Evolutionary conservation across 2,797 vertebrate species (phyloP).

Genomic region (Galagoides demidoff): DNA sequence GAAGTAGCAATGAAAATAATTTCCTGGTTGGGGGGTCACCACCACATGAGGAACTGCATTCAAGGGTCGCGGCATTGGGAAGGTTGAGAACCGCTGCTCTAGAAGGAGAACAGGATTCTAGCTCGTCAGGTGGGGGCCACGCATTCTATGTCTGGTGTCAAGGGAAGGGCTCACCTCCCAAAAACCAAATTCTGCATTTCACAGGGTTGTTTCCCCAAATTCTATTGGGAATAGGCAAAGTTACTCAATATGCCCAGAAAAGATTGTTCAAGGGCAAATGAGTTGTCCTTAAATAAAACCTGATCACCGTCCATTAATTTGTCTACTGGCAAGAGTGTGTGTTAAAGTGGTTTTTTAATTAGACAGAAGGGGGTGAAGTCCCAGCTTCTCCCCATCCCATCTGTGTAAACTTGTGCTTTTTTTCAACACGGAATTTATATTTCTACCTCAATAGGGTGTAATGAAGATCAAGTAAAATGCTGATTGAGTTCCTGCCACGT

Average conservation of each 20-base stretch:
- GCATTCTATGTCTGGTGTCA: no score
- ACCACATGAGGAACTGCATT: no score
- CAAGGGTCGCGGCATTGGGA: no score
- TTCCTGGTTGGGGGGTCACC: no score
- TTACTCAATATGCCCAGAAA: not conserved
- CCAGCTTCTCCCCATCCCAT: not conserved
- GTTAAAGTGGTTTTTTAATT: not conserved
- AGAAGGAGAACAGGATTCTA: not conserved
- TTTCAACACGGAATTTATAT: slow-evolving; percentile 52
- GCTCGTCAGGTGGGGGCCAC: fast-evolving
- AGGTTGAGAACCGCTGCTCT: no score
- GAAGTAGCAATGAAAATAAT: no score
- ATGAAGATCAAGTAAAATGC: slow-evolving; percentile 6
- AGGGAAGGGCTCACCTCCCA: not conserved
- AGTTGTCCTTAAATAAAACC: not conserved
- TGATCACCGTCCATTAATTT: slow-evolving; percentile 55
- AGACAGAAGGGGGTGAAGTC: slow-evolving; percentile 16
- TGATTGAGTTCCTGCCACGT: slow-evolving; percentile 18
- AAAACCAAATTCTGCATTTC: not conserved
- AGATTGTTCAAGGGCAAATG: slow-evolving; percentile 38
- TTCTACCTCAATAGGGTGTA: not conserved
- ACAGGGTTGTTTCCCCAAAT: not conserved
- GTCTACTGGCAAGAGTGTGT: not conserved
- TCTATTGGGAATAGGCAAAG: not conserved
- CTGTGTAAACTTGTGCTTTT: slow-evolving; percentile 6